Base-by-base conservation (phyloP, 2,113 vertebrate species). In the Passerina amoena region DNA sequence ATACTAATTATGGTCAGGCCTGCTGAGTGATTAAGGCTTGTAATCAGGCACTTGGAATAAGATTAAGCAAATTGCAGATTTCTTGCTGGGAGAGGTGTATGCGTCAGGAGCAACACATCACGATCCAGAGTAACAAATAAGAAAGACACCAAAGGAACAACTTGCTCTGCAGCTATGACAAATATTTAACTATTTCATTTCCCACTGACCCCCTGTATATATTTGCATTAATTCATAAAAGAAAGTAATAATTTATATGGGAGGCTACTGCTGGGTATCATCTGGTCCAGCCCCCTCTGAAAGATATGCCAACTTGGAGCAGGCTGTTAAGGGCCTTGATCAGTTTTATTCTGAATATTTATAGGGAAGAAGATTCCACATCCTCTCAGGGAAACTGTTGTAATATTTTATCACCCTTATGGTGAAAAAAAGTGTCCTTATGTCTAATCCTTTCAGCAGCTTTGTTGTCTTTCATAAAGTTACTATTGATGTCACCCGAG, bases 41-140 rank as follows among this genome's bases (percentile, higher is more conserved):
- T 59, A 94, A 95, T 93, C 90, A 94, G 75, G 54, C 71, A 77
- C 71, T 93, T 95, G 79, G 88, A 95, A 80, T 82, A 89, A 96
- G 84, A 96, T 87, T 76, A 91, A 92, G 81, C 25, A 89, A 95
- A 94, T 69, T 76, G 45, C 57, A 69, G 53, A 35, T 79, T 89
- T 85, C 81, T 94, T 89, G 57, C 66, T 79, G 83, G 70, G 91
- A 47, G 77, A 91, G 66, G 63, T 92, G 48, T 65, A 61, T 75
- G 70, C 6, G 0, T 92, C 73, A 91, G 81, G 75, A 89, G 48
- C 38, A 78, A 31, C 51, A 57, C n/a, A 90, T 94, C 3, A 2
- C 37, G 25, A 81, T 88, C 57, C 60, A 81, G 40, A 86, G 54
- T 12, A 83, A 53, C 6, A 81, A 72, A 64, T 77, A 84, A 75